Evolutionary conservation across 1,140 invertebrate genomes (phyloP).

Genomic region (Megathymus violae): DNA sequence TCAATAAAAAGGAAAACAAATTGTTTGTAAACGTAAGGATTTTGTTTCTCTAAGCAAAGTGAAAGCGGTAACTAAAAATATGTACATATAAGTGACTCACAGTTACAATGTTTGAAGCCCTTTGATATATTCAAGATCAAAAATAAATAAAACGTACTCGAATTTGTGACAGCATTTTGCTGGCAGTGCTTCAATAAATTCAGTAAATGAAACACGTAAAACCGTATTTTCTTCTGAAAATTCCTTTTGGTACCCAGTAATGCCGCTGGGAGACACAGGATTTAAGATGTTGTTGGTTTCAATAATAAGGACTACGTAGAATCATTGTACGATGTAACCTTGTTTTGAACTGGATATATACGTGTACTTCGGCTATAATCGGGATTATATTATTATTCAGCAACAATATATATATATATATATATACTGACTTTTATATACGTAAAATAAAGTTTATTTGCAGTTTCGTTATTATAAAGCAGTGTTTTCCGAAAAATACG

Average conservation of each 20-base stretch:
- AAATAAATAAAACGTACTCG: background rate
- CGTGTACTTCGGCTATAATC: background rate
- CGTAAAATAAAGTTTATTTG: too few species aligned
- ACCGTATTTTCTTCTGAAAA: background rate
- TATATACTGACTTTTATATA: too few species aligned
- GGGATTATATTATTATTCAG: too few species aligned
- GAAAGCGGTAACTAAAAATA: too few species aligned
- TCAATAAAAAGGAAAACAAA: too few species aligned
- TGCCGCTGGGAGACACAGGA: slow-evolving; percentile 5
- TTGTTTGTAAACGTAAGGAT: too few species aligned
- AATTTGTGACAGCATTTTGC: too few species aligned
- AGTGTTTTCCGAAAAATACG: too few species aligned
- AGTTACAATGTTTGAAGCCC: background rate
- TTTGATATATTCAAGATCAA: background rate
- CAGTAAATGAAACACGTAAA: slow-evolving; percentile 14
- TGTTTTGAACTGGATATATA: background rate
- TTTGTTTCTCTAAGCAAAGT: too few species aligned
- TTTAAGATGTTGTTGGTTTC: slow-evolving; percentile 8
- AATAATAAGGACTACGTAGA: slow-evolving; percentile 7
- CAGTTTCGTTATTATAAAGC: too few species aligned
- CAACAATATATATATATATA: too few species aligned
- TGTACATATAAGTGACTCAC: too few species aligned
- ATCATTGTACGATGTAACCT: background rate
- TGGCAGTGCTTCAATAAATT: slow-evolving; percentile 1
- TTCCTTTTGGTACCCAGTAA: slow-evolving; percentile 9